A percentile compares a stretch with the other conserved stretches of the same genome.
Conservation (phyloP, 1,140 invertebrate genomes). For the Forficula auricularia region DNA sequence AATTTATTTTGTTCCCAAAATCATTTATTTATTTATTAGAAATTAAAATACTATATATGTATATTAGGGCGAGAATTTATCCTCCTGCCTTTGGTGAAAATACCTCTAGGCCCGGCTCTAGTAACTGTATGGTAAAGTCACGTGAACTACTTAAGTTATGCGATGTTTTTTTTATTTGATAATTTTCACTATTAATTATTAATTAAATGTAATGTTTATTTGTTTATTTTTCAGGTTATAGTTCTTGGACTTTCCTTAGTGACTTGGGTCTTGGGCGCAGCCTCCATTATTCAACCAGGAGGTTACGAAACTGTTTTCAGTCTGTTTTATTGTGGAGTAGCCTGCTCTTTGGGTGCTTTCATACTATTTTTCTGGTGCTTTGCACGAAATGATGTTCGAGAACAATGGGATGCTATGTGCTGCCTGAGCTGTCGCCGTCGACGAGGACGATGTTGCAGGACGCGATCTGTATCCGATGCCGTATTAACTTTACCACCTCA, state of each 20-base stretch:
- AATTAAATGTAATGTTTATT: no score
- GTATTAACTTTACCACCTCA: conserved; percentile 24
- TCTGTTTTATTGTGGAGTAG: conserved; percentile 51
- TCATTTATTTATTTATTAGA: no score
- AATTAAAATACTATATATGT: no score
- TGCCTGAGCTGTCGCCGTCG: conserved; percentile 35
- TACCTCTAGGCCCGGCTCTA: no score
- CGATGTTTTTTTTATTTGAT: no score
- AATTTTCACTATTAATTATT: no score
- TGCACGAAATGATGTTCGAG: conserved; percentile 60
- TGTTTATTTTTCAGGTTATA: not conserved
- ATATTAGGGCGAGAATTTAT: no score
- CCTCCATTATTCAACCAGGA: not conserved
- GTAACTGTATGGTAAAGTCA: no score
- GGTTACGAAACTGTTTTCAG: conserved; percentile 58
- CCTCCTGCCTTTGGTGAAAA: no score
- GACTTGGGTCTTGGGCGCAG: not conserved
- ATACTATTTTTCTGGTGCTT: conserved; percentile 72
- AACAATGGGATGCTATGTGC: conserved; percentile 47
- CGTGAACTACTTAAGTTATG: no score
- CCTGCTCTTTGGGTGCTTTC: conserved; percentile 57
- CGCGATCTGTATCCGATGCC: conserved; percentile 43
- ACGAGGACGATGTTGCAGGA: conserved; percentile 40
- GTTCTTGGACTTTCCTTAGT: not conserved
- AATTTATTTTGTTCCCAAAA: no score